Percentiles rank a stretch among this genome's conserved stretches.
Conservation (phyloP, 2,113 vertebrate genomes). For the Hypanus sabinus region DNA sequence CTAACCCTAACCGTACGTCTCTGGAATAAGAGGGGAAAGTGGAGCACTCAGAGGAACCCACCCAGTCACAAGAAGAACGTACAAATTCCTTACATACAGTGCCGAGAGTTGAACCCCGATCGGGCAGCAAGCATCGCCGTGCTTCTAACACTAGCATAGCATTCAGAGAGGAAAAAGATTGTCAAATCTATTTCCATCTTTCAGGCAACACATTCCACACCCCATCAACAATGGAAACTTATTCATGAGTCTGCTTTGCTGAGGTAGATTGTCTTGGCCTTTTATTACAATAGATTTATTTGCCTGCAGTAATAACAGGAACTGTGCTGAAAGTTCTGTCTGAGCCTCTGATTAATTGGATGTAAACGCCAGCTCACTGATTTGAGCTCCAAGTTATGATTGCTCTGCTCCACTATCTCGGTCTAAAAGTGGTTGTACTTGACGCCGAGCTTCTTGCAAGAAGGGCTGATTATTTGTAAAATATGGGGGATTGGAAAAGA, state of each 20-base stretch:
- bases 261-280: background rate
- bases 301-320: slow-evolving; percentile 1
- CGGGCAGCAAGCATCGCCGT: too few species aligned
- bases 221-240: background rate
- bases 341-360: background rate
- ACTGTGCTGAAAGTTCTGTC: background rate
- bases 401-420: background rate
- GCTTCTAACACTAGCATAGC: too few species aligned
- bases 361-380: background rate
- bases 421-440: too few species aligned
- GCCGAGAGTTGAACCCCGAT: too few species aligned
- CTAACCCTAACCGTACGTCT: too few species aligned
- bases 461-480: background rate
- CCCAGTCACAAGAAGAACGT: too few species aligned
- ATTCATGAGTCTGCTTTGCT: background rate
- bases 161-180: background rate
- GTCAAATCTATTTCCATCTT: background rate
- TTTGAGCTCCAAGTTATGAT: background rate
- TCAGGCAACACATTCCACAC: background rate
- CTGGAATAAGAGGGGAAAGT: too few species aligned
- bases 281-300: background rate
- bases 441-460: too few species aligned
- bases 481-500: background rate
- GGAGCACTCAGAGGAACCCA: too few species aligned
- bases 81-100: too few species aligned